These are phyloP conservation scores for Drosophila miranda DNA, from an alignment of 1,140 invertebrate genomes.

Conservation along the genomic window DNA sequence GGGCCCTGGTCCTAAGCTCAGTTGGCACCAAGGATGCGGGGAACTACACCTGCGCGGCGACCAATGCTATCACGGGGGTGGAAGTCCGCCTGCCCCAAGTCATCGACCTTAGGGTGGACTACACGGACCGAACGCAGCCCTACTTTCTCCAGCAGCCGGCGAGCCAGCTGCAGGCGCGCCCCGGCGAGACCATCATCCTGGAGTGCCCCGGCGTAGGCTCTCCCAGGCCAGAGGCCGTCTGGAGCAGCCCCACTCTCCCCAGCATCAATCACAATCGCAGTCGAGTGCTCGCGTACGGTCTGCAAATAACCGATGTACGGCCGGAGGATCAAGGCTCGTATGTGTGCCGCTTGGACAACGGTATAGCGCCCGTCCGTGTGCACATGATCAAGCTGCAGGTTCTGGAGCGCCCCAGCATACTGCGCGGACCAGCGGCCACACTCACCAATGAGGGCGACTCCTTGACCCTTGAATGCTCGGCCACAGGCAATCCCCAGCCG, in stretches of 20 bases:
- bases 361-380: conserved; percentile 81
- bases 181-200: conserved; percentile 85
- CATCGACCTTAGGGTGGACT: conserved; percentile 83
- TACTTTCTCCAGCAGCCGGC: conserved; percentile 84
- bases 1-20: conserved; percentile 84
- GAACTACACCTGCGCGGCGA: conserved; percentile 85
- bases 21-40: conserved; percentile 84
- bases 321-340: conserved; percentile 88
- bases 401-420: conserved; percentile 85
- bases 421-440: conserved; percentile 84
- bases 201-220: conserved; percentile 86
- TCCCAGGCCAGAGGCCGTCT: conserved; percentile 85
- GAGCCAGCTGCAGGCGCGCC: conserved; percentile 73
- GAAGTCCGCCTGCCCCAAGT: conserved; percentile 82
- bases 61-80: conserved; percentile 84
- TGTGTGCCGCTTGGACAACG: conserved; percentile 84
- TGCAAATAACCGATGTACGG: conserved; percentile 86
- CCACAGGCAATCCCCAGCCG: conserved; percentile 88
- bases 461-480: conserved; percentile 86
- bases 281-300: conserved; percentile 83
- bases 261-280: conserved; percentile 81
- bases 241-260: conserved; percentile 84
- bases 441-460: conserved; percentile 87
- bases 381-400: conserved; percentile 83
- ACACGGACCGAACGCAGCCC: conserved; percentile 80